Evolutionary conservation across 2,113 vertebrate genomes (phyloP), one percentile per base, ranked within the genome.

Genomic region (Otolemur garnettii): DNA sequence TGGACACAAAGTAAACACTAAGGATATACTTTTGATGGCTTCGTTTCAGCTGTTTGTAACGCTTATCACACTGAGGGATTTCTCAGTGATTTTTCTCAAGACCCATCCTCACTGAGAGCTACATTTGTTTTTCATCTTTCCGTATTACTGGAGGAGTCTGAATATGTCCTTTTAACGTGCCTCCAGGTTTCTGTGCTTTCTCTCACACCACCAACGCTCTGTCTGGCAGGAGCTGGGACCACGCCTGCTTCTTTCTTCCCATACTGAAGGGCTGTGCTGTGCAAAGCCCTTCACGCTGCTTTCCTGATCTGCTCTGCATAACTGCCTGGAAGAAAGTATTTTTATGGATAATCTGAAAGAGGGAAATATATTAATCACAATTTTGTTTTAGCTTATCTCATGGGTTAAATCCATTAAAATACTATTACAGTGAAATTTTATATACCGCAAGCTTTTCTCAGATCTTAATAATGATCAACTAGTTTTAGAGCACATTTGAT

Each of bases 131-230:
- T 77, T 87, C 77, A 90, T 96, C 83, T 96, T 93, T 93, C 84
- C 89, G 38, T 93, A 92, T 95, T 84, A 72, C 90, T 95, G 79
- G 92, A 95, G 82, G 84, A 84, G 38, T 93, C 95, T 96, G 97
- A 98, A 91, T 96, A 74, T 96, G 97, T 98, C 96, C 97, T 95
- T 97, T 97, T 72, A 91, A 87, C 17, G 24, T 94, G 90, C 97
- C 96, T 97, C 77, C 80, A 94, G 93, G 95, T 97, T 97, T 97
- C 96, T 93, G 95, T 96, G 97, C 93, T 97, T 97, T 96, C 91
- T 87, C 92, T 96, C 96, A 95, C 96, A 97, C 97, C 97, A 97
- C 97, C 97, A 97, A 98, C 95, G 96, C 97, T 97, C 88, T 96
- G 97, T 98, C 97, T 98, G 97, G 95, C 97, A 96, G 96, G 78